Evolutionary conservation across 2,797 vertebrate genomes (phyloP).

Genomic region (Todus mexicanus): DNA sequence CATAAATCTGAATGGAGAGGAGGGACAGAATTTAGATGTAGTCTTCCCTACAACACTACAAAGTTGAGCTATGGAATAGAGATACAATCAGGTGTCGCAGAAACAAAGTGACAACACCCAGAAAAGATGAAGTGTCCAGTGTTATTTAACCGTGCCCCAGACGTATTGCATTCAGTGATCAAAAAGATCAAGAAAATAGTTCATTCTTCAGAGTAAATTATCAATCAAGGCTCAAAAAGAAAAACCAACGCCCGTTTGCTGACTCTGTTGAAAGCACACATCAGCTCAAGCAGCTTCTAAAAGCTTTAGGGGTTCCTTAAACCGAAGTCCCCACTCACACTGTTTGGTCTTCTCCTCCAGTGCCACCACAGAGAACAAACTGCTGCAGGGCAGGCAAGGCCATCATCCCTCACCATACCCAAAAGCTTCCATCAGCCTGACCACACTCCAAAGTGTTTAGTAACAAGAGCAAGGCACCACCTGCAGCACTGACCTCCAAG

Average conservation of each 20-base stretch:
- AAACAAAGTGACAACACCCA: not conserved
- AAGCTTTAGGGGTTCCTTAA: not conserved
- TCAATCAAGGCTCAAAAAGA: not conserved
- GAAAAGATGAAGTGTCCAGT: not conserved
- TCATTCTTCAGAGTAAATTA: not conserved
- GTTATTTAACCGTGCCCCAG: not conserved
- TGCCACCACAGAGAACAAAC: not conserved
- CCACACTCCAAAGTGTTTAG: not conserved
- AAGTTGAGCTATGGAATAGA: not conserved
- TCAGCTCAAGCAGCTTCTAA: not conserved
- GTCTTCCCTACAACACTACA: not conserved
- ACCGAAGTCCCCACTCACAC: no score
- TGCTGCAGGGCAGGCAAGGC: not conserved
- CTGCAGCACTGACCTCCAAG: not conserved
- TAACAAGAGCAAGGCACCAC: not conserved
- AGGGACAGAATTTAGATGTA: not conserved
- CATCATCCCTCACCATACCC: not conserved
- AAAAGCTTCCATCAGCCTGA: not conserved
- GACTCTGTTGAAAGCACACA: not conserved
- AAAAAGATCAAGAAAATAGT: not conserved
- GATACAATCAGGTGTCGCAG: not conserved
- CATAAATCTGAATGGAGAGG: not conserved
- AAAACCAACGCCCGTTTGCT: not conserved
- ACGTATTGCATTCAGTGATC: accelerated
- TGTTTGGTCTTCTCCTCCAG: not conserved